Conservation (phyloP, 2,113 vertebrate genomes). For the Origma solitaria region DNA sequence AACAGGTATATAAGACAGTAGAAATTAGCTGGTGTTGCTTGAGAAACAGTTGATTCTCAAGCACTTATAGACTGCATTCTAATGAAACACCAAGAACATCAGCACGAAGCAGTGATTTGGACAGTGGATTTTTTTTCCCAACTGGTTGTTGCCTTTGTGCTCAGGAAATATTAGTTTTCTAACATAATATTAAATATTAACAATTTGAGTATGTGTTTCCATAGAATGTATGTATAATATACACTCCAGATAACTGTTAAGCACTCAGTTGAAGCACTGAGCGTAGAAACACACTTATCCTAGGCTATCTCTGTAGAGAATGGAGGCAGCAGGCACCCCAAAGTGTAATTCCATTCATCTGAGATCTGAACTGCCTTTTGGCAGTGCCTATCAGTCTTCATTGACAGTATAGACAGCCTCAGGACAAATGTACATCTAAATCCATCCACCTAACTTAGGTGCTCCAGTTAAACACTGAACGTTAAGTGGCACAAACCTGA, state of each 20-base stretch:
- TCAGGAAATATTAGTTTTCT: not conserved
- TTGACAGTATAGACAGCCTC: not conserved
- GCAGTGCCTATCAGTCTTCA: not conserved
- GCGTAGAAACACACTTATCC: not conserved
- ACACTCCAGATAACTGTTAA: not conserved
- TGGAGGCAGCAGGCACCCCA: not conserved
- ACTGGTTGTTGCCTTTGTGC: not conserved
- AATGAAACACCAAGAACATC: not conserved
- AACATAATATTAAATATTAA: not conserved
- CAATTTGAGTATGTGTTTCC: not conserved
- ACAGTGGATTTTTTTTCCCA: not conserved
- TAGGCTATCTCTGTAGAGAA: not conserved
- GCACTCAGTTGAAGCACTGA: not conserved
- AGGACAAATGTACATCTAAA: not conserved
- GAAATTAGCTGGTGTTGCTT: not conserved
- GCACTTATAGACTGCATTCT: not conserved
- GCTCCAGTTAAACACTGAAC: not conserved
- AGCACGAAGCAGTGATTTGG: not conserved
- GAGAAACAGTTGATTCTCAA: not conserved
- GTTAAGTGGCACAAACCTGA: slow-evolving; percentile 39
- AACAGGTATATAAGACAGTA: not conserved
- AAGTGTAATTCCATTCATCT: not conserved
- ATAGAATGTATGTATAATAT: not conserved
- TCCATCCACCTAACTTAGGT: not conserved
- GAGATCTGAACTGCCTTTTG: not conserved